phyloP scores from a whole-genome alignment of 2,888 invertebrate species.

The Epistrophella euchroma region DNA sequence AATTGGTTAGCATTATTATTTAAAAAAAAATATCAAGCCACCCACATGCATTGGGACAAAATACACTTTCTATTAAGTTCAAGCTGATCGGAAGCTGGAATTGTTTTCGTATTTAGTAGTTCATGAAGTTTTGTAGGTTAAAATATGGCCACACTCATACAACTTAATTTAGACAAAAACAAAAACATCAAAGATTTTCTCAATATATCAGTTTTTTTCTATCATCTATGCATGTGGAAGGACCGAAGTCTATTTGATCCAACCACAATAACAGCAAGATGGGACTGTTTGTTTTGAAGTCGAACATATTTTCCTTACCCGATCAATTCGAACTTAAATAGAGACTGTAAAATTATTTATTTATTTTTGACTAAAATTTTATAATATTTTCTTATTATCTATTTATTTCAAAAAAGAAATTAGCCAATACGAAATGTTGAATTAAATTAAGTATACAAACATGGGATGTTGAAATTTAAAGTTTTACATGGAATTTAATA shows the following conservation, averaged over 20 bases:
- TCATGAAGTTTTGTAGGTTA: not conserved
- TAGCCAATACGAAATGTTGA: conserved; percentile 18
- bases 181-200: not conserved
- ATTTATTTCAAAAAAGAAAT: conserved; percentile 33
- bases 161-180: not conserved
- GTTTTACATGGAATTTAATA: conserved; percentile 18
- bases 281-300: not conserved
- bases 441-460: conserved; percentile 40
- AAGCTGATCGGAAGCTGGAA: conserved; percentile 49
- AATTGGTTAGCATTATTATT: conserved; percentile 24
- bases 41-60: conserved; percentile 19
- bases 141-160: not conserved
- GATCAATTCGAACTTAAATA: conserved; percentile 74
- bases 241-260: not conserved
- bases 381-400: conserved; percentile 38
- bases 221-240: not conserved
- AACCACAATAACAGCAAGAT: not conserved
- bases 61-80: conserved; percentile 76
- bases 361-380: conserved; percentile 54
- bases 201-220: not conserved
- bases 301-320: conserved; percentile 11
- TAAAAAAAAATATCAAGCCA: conserved; percentile 15
- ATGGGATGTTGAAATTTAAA: conserved; percentile 10
- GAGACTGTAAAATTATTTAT: conserved; percentile 74
- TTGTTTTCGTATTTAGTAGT: conserved; percentile 22